Evolutionary conservation across 2,888 invertebrate genomes (phyloP).

Genomic region (Iphiclides podalirius): DNA sequence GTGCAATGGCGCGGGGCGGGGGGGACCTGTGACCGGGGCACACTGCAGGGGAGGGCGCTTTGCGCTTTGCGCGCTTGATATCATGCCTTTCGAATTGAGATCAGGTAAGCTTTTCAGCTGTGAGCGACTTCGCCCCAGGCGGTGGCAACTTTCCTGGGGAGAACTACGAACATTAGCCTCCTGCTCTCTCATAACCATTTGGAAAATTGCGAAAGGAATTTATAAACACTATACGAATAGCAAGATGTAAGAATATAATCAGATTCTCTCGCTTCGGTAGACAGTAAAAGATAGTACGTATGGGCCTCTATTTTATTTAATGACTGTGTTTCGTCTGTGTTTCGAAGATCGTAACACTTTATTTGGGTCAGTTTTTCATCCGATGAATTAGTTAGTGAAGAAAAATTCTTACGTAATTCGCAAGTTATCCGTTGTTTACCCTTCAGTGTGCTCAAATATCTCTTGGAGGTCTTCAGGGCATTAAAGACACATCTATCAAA

Average conservation of each 20-base stretch:
- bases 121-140: constrained; percentile 22
- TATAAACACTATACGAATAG: too few species aligned
- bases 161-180: too few species aligned
- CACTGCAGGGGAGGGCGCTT: constrained; percentile 51
- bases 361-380: neutral
- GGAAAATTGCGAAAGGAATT: too few species aligned
- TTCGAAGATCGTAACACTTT: too few species aligned
- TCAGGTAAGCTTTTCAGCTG: constrained; percentile 63
- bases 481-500: constrained; percentile 14
- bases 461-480: constrained; percentile 8
- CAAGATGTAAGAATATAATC: too few species aligned
- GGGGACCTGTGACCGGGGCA: constrained; percentile 57
- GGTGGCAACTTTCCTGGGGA: too few species aligned
- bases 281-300: too few species aligned
- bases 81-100: constrained; percentile 74
- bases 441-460: constrained; percentile 14
- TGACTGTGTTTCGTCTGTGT: too few species aligned
- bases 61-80: constrained; percentile 60
- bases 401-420: constrained; percentile 22
- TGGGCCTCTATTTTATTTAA: too few species aligned
- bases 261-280: too few species aligned
- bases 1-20: constrained; percentile 59
- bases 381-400: neutral
- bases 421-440: constrained; percentile 18
- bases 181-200: too few species aligned